Evolutionary conservation across 2,113 vertebrate species (phyloP), one percentile per base, ranked within the genome.

Genomic region (Albula glossodonta): DNA sequence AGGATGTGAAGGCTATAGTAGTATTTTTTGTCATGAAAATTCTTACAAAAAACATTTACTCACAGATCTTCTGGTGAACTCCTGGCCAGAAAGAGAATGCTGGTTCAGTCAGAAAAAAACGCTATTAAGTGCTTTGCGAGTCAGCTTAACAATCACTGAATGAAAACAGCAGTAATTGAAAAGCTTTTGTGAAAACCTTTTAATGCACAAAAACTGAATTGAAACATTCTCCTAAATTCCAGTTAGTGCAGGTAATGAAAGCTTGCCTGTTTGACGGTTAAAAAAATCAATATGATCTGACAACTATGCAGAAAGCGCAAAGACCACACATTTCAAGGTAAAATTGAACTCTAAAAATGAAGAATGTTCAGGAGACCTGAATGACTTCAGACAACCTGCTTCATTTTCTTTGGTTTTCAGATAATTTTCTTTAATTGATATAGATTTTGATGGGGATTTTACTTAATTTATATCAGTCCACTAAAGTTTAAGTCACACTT

Each of bases 221-320:
- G 8, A 31, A 74, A 74, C 70, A 74, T 74, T 74, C 70, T 74
- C 31, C 70, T 74, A 74, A 74, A 74, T 74, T 74, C 70, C 70
- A 74, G 70, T 74, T 74, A 74, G 22, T 74, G n/a, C 78, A 80
- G 78, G 78, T 80, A 80, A 80, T 31, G 78, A 80, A 80, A 80
- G 50, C 78, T 51, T 80, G 48, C 19, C 78, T 80, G 22, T 80
- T 80, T 80, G 78, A 80, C 51, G 50, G 78, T 80, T 49, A 11
- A 80, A 80, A 70, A 74, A 74, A 17, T 51, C 78, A 80, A 80
- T 49, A 80, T 56, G 78, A 50, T 56, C 49, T 82, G 52, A 49
- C 41, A 31, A 83, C 25, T 63, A 41, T 60, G 53, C 12, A 50
- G 56, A 63, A 83, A 19, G 53, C 81, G 56, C 52, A 82, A 82